A percentile compares a stretch with the other conserved stretches of the same genome.
phyloP scores from a whole-genome alignment of 1,140 invertebrate species.

The Drosophila ogumai region DNA sequence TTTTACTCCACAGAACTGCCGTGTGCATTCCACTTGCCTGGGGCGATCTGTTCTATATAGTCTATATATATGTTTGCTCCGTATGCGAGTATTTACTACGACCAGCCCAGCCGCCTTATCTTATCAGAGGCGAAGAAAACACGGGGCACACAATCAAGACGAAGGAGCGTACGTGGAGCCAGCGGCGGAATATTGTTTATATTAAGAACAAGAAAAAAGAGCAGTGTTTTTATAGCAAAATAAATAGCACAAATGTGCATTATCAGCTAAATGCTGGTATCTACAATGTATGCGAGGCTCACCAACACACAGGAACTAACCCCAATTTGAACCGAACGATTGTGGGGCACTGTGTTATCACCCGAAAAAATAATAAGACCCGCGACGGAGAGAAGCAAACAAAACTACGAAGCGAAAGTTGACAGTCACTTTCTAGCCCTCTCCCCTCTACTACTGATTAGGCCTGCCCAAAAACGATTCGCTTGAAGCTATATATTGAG shows the following conservation, averaged over 20 bases:
- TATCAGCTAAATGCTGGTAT: conserved; percentile 67
- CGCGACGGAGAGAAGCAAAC: conserved; percentile 10
- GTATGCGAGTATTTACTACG: conserved; percentile 20
- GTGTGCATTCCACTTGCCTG: conserved; percentile 18
- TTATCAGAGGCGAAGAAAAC: conserved; percentile 48
- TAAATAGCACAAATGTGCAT: conserved; percentile 82
- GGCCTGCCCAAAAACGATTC: background rate
- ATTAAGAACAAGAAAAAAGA: conserved; percentile 58
- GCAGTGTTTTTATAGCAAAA: conserved; percentile 65
- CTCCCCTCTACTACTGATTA: conserved; percentile 37
- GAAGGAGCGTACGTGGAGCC: conserved; percentile 7
- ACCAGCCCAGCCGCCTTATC: conserved; percentile 32
- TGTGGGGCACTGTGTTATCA: conserved; percentile 81
- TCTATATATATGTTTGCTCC: conserved; percentile 1
- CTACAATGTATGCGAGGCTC: conserved; percentile 27
- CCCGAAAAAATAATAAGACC: conserved; percentile 40
- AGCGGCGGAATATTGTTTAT: conserved; percentile 46
- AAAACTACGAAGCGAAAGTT: conserved; percentile 49
- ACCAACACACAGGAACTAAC: conserved; percentile 61
- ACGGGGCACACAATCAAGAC: conserved; percentile 25
- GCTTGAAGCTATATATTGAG: background rate
- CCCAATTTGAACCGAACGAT: conserved; percentile 79
- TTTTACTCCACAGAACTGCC: conserved; percentile 6
- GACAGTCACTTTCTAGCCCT: conserved; percentile 53
- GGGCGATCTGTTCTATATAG: conserved; percentile 6